Base-by-base conservation (phyloP, 2,113 vertebrate genomes). In the Eudyptes chrysolophus region DNA sequence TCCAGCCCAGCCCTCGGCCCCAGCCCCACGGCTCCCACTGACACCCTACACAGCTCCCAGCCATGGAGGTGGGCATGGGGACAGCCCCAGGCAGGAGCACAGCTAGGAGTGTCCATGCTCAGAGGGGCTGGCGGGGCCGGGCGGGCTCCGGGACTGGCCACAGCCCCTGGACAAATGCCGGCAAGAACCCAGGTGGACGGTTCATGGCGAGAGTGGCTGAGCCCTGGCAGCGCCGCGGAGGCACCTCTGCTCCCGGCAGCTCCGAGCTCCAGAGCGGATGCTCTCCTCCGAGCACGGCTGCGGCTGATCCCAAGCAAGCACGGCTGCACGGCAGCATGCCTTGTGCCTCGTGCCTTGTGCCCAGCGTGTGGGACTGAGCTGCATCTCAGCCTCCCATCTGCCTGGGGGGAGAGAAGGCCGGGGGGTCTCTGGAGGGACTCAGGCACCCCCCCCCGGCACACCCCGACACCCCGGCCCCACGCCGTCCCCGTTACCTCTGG, bases 401-500 rank as follows among this genome's bases (percentile, higher is more conserved):
- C 48, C 40, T 16, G 1, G 16, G 32, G 18, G 32, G 17, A 40
- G 19, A 48, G 27, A 25, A 49, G 27, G 44, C 11, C 1, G 12
- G 13, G 57, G 26, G 25, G 24, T n/a, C n/a, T 65, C 70, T 70
- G 68, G 16, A 66, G n/a, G 26, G 26, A 34, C 1, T 2, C 1
- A 0, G 32, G 19, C 11, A 10, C n/a, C 38, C 42, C 44, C 49
- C 44, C 49, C 1, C 2, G 34, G 38, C 14, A 1, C 42, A 18
- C n/a, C 42, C 78, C 5, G 5, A 24, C 40, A 30, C 10, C 48
- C 3, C 7, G 1, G 12, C 38, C 15, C 62, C 61, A 7, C 13
- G 4, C 38, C 5, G 0, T 8, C 82, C 15, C 51, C 21, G 10
- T 97, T 97, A 99, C 99, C 99, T 99, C 96, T 96, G 96, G 95